Percentiles rank a stretch among this genome's conserved stretches.
phyloP scores from a whole-genome alignment of 2,113 vertebrate genomes.

The Manacus vitellinus region DNA sequence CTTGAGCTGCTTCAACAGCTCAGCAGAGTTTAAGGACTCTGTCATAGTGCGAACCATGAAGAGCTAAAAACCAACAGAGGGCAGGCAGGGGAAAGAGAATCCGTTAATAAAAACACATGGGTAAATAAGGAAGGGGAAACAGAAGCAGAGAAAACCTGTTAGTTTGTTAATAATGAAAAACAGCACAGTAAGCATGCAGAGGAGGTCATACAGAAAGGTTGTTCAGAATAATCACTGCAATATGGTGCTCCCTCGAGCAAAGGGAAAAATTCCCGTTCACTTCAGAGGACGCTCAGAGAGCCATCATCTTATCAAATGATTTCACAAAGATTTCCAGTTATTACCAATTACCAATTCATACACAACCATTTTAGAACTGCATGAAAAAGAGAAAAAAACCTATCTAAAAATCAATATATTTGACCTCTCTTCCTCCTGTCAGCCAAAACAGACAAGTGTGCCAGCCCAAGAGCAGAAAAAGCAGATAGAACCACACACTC shows the following conservation, averaged over 20 bases:
- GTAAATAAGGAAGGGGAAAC: slow-evolving; percentile 58
- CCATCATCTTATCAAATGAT: not conserved
- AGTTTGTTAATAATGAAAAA: slow-evolving; percentile 68
- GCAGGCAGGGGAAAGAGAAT: slow-evolving; percentile 72
- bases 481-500: not conserved
- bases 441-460: not conserved
- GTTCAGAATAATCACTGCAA: not conserved
- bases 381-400: not conserved
- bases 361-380: not conserved
- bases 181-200: slow-evolving; percentile 39
- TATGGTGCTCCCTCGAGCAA: not conserved
- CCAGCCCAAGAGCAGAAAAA: not conserved
- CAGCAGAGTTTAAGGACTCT: slow-evolving; percentile 83
- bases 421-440: not conserved
- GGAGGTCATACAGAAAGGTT: not conserved
- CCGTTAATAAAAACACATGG: slow-evolving; percentile 70
- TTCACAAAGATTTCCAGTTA: not conserved
- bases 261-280: not conserved
- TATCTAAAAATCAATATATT: not conserved
- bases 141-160: slow-evolving; percentile 59
- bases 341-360: not conserved
- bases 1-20: slow-evolving; percentile 85
- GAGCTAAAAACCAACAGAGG: slow-evolving; percentile 83
- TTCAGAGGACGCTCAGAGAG: not conserved
- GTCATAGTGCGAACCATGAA: slow-evolving; percentile 87